Evolutionary conservation across 2,797 vertebrate species (phyloP).

Genomic region (Microctenopoma stevenorrisi): DNA sequence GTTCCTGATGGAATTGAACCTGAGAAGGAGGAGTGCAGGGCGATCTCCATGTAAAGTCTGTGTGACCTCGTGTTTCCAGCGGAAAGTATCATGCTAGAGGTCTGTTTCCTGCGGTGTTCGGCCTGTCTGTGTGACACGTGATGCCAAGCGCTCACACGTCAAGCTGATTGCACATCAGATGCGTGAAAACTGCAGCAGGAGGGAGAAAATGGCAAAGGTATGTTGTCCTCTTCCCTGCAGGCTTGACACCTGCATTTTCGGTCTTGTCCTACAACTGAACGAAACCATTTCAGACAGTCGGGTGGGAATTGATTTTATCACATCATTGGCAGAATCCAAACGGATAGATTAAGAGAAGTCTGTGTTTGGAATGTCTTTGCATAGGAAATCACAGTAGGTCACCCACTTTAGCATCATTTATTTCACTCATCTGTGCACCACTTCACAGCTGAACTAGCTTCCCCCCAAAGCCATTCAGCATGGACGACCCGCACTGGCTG

Average conservation of each 20-base stretch:
- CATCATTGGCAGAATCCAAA: slow-evolving; percentile 38
- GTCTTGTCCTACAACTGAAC: slow-evolving; percentile 54
- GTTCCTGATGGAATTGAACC: slow-evolving; percentile 38
- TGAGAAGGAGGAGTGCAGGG: slow-evolving; percentile 24
- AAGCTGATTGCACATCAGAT: slow-evolving; percentile 81
- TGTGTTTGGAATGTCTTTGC: slow-evolving; percentile 57
- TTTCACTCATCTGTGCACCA: slow-evolving; percentile 61
- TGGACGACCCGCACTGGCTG: slow-evolving; percentile 42
- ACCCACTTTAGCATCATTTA: slow-evolving; percentile 50
- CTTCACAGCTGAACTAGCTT: slow-evolving; percentile 59
- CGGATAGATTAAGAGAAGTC: slow-evolving; percentile 48
- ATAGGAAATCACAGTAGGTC: slow-evolving; percentile 53
- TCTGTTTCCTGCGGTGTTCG: slow-evolving; percentile 60
- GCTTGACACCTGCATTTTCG: slow-evolving; percentile 55
- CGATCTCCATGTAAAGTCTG: slow-evolving; percentile 70
- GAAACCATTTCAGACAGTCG: slow-evolving; percentile 49
- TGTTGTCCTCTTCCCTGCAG: slow-evolving; percentile 55
- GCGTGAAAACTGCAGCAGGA: slow-evolving; percentile 73
- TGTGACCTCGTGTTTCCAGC: slow-evolving; percentile 58
- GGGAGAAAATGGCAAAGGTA: slow-evolving; percentile 69
- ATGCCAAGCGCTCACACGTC: slow-evolving; percentile 69
- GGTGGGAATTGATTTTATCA: slow-evolving; percentile 46
- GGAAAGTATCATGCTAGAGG: slow-evolving; percentile 51
- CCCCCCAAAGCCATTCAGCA: slow-evolving; percentile 48
- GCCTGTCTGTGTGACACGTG: slow-evolving; percentile 65